Evolutionary conservation across 2,888 invertebrate genomes (phyloP), one percentile per base, ranked within the genome.

Genomic region (Choristoneura rosaceana): DNA sequence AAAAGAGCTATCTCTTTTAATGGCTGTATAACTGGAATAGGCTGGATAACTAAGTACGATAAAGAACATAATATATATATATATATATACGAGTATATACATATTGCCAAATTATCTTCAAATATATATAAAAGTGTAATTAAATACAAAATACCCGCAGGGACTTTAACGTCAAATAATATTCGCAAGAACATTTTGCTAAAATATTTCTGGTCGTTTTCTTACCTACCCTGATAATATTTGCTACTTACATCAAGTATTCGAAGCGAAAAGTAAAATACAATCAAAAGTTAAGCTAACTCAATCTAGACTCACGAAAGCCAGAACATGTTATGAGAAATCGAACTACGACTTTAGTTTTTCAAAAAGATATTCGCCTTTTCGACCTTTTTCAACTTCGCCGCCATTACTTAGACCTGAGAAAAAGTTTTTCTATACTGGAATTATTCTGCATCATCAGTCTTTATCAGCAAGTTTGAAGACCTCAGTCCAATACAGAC

Each of bases 361-460:
- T 63, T 50, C 25, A 34, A 58, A 17, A 61, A 58, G 25, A 67
- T 71, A 5, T 66, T 15, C 66, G 55, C 25, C 71, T 62, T 67
- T 38, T 66, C 59, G 55, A 71, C 55, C 66, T 71, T 62, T 66
- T 17, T 62, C 50, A 52, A 66, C 71, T 62, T 60, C 45, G 43
- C 14, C 58, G 62, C 65, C 45, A 60, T 43, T 52, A 10, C 50
- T 38, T 47, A 71, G 71, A 41, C 58, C 63, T 33, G 45, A 59
- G 55, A 55, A 55, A 34, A 71, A 63, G 65, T 63, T 71, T 58
- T 59, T 71, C 62, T 15, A 63, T 63, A 59, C 67, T 67, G 43
- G 38, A 71, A 62, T 68, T 68, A 68, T 68, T 71, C 47, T 41
- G 25, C 58, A 63, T 68, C 71, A 71, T 71, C 71, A 68, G 38